Conservation (phyloP, 2,888 invertebrate species). For the Pollenia griseotomentosa region DNA sequence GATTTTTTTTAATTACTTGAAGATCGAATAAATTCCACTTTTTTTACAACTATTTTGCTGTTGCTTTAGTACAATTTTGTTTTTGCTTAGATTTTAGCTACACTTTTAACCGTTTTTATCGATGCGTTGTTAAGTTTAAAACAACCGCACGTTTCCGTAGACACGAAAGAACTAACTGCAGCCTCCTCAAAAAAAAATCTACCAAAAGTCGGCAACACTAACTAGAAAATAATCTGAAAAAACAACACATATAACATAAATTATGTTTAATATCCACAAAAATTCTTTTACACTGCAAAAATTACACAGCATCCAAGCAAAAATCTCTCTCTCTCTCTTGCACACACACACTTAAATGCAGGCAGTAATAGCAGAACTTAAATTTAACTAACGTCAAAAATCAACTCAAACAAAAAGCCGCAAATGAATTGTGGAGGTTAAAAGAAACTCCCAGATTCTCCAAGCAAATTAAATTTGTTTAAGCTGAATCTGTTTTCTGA, state of each 20-base stretch:
- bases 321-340: neutral
- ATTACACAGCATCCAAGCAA: conserved; percentile 49
- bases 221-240: conserved; percentile 51
- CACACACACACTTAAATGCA: no score
- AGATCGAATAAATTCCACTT: neutral
- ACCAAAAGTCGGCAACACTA: conserved; percentile 77
- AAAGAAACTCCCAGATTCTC: neutral
- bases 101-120: conserved; percentile 26
- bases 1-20: neutral
- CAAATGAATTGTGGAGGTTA: conserved; percentile 75
- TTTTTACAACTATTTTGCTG: neutral
- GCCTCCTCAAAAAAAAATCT: conserved; percentile 72
- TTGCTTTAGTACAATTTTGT: neutral
- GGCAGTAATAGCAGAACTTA: neutral
- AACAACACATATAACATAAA: conserved; percentile 63
- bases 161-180: conserved; percentile 80
- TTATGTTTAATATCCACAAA: conserved; percentile 59
- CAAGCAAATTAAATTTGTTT: neutral
- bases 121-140: conserved; percentile 40
- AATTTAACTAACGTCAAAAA: neutral
- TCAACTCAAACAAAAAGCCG: conserved; percentile 64
- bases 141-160: conserved; percentile 80
- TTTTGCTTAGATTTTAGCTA: conserved; percentile 19
- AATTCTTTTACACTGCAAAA: conserved; percentile 2
- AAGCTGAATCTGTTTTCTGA: conserved; percentile 40